Evolutionary conservation across 2,113 vertebrate species (phyloP).

Genomic region (Catharus fuscescens): DNA sequence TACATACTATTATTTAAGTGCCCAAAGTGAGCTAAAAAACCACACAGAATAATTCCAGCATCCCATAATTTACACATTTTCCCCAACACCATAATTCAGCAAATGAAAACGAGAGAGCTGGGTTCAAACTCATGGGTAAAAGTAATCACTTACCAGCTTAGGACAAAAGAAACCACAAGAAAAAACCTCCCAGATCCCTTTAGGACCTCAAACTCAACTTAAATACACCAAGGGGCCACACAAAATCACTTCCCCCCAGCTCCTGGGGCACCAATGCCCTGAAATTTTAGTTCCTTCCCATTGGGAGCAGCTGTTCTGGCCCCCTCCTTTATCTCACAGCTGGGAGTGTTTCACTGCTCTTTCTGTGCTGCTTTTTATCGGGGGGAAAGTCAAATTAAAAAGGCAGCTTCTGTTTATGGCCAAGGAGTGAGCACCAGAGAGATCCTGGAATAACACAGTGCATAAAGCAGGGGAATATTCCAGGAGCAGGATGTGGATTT

Average conservation of each 20-base stretch:
- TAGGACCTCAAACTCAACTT: background rate
- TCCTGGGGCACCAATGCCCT: background rate
- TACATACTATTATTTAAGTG: fast-evolving
- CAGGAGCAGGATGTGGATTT: background rate
- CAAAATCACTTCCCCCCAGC: background rate
- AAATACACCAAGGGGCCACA: constrained; percentile 1
- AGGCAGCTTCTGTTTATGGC: background rate
- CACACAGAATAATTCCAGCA: background rate
- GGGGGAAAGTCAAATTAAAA: background rate
- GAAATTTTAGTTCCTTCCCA: background rate
- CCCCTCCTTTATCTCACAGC: background rate
- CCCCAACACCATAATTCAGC: background rate
- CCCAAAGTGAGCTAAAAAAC: background rate
- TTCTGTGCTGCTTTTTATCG: background rate
- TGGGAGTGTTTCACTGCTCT: background rate
- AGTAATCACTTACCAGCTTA: background rate
- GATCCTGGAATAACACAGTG: fast-evolving
- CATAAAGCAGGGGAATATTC: background rate
- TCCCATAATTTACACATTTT: background rate
- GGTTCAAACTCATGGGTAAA: fast-evolving
- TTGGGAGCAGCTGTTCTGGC: background rate
- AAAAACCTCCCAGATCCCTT: background rate
- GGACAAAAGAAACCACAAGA: background rate
- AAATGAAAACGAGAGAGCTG: fast-evolving
- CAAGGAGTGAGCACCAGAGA: background rate